Conservation (phyloP, 2,113 vertebrate species). For the Ophthalmolycus amberensis region DNA sequence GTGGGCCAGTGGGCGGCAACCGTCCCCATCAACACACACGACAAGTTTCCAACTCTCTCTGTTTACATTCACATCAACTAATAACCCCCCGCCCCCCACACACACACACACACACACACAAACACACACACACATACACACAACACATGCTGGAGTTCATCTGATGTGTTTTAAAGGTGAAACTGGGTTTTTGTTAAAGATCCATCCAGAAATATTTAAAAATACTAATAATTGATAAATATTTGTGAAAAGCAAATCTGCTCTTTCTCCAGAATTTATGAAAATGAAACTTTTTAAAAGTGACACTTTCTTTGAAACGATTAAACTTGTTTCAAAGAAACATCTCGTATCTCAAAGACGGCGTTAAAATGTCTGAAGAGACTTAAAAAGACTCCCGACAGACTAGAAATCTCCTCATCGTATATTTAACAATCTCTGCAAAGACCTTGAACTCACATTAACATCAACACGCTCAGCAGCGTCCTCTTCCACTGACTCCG, state of each 20-base stretch:
- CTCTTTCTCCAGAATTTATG: too few species aligned
- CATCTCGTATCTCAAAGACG: too few species aligned
- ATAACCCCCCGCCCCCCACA: background rate
- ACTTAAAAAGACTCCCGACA: too few species aligned
- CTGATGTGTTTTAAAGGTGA: background rate
- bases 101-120: conserved; percentile 10
- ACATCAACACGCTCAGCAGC: background rate
- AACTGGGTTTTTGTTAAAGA: background rate
- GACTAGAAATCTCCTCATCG: background rate
- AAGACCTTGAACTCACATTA: background rate
- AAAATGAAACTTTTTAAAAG: too few species aligned
- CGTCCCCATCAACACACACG: conserved; percentile 9
- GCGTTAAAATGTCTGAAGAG: too few species aligned
- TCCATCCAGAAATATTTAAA: too few species aligned
- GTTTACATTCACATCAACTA: conserved; percentile 30
- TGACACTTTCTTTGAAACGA: too few species aligned
- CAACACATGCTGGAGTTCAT: background rate
- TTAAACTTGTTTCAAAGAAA: too few species aligned
- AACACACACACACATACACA: background rate
- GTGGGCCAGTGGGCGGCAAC: conserved; percentile 40
- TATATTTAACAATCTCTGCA: background rate
- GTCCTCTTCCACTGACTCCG: background rate
- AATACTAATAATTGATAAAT: too few species aligned
- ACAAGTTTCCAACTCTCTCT: conserved; percentile 2
- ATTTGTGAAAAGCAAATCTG: too few species aligned